A percentile compares a stretch with the other conserved stretches of the same genome.
phyloP scores from a whole-genome alignment of 2,797 vertebrate species.

The Ciconia nigra region DNA sequence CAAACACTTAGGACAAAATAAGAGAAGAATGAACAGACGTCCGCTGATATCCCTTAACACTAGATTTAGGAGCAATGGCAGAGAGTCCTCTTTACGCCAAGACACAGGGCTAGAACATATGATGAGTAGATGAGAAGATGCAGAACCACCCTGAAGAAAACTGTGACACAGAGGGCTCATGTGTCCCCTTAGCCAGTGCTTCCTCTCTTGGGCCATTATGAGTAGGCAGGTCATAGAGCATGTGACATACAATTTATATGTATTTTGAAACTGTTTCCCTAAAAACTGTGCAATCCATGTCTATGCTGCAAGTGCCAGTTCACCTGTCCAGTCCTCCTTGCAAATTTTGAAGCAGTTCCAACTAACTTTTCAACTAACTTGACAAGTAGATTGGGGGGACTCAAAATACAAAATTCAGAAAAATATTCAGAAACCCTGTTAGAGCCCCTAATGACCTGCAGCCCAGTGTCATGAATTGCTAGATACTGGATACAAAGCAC shows the following conservation, averaged over 20 bases:
- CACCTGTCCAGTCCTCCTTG: not conserved
- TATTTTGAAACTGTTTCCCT: not conserved
- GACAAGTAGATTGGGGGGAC: not conserved
- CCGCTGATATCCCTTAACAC: not conserved
- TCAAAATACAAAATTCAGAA: not conserved
- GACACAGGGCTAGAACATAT: not conserved
- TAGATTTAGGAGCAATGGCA: not conserved
- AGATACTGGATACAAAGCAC: not conserved
- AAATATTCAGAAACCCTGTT: not conserved
- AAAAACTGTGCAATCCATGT: not conserved
- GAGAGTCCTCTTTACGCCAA: not conserved
- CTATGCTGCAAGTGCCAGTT: not conserved
- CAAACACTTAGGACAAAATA: not conserved
- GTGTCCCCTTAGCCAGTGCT: not conserved
- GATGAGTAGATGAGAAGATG: not conserved
- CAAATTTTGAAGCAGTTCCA: not conserved
- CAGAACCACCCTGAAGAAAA: not conserved
- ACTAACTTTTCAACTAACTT: not conserved
- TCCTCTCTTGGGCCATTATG: not conserved
- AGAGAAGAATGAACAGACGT: not conserved
- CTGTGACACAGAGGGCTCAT: fast-evolving
- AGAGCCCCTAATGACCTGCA: not conserved
- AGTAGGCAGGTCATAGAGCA: not conserved
- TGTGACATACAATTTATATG: not conserved
- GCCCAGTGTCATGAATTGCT: not conserved